Evolutionary conservation across 2,113 vertebrate species (phyloP), one percentile per base, ranked within the genome.

Genomic region (Hymenochirus boettgeri): DNA sequence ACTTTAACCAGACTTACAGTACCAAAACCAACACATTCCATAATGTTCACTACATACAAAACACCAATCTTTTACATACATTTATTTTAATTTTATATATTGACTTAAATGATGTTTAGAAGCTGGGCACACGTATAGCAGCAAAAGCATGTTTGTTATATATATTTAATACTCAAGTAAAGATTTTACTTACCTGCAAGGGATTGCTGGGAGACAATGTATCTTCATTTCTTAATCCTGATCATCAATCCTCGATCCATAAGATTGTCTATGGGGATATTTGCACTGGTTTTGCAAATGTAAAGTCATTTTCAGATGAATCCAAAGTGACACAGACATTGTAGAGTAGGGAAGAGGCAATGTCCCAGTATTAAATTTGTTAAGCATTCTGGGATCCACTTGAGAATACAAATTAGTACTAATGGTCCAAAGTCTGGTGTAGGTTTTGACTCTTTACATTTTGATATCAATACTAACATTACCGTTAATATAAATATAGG

Each of bases 351-450:
- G 51, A 23, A 53, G 82, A 12, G 79, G 81, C 51, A 85, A 75
- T 31, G 80, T 83, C 2, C 77, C 77, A 22, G 83, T 79, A 1
- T 51, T 74, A 25, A 73, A 83, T 61, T 71, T 72, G 8, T 72
- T 47, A 0, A 73, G 70, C 56, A 78, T 58, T 11, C 57, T 55
- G 11, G 69, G 35, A 17, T 29, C 66, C 1, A 64, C 22, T 39
- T 66, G 71, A 29, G 73, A 72, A n/a, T 73, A 73, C 15, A 72
- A 7, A 23, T 53, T 57, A 24, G 45, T 21, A 29, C 27, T 62
- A 33, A 83, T 71, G 60, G 79, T 18, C 25, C 67, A 75, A 69
- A 0, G 18, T 25, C 27, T 31, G 52, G 15, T 18, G 52, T 5
- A 5, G 26, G 27, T 11, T 12, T 70, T 7, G 72, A 69, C 2